Base-by-base conservation (phyloP, 1,140 invertebrate genomes). In the Leptoteleia sp. region DNA sequence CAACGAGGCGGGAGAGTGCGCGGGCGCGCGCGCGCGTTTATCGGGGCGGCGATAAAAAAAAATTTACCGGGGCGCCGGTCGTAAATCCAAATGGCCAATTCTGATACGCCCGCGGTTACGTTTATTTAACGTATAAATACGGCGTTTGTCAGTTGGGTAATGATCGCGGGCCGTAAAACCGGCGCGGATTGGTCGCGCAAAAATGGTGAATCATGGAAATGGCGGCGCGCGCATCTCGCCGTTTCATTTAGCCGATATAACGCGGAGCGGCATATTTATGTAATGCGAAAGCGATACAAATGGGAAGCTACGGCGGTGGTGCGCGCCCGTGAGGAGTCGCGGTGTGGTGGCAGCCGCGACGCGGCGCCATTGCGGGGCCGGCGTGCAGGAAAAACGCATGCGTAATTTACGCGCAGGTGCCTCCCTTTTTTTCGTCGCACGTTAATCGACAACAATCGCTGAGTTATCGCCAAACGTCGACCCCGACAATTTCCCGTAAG, bases 261-360 rank as follows among this genome's bases (percentile, higher is more conserved):
- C 62, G 62, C 42, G 54, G 52, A 61, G 38, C 71, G 27, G 31
- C 62, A 65, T 68, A 76, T 76, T 76, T 76, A 68, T 68, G 72
- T 68, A 57, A 76, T 76, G 68, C 48, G 73, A 62, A 71, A 64
- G 73, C 65, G 64, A 55, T 71, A 62, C 45, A 77, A 68, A 72
- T 61, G 61, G 61, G 76, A 68, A 67, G 68, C 52, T 67, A n/a
- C n/a, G 76, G 48, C 33, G 50, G 67, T 52, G 38, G 37, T 33
- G 45, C 38, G 59, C 68, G 50, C 43, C 42, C n/a, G n/a, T n/a
- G n/a, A n/a, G n/a, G n/a, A n/a, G n/a, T n/a, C n/a, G n/a, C n/a
- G n/a, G n/a, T n/a, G n/a, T n/a, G n/a, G n/a, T n/a, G n/a, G n/a
- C n/a, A n/a, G n/a, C n/a, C n/a, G n/a, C 15, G 81, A 73, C 83